These are phyloP conservation scores for Urophycis tenuis DNA, from an alignment of 2,797 vertebrate species.

Conservation along the genomic window DNA sequence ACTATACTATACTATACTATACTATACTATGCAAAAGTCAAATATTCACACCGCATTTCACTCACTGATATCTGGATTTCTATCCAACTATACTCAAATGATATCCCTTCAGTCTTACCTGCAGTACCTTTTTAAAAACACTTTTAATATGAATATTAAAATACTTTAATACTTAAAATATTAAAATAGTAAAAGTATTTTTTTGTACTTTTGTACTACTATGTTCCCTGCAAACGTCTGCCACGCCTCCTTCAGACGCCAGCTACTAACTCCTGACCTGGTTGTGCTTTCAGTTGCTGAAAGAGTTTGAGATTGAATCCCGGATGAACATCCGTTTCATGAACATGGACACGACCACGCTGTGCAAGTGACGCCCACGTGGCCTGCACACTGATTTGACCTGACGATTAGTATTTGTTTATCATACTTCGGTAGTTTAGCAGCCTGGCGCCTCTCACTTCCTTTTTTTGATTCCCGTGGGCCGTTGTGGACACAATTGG, in stretches of 20 bases:
- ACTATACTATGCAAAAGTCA: no score
- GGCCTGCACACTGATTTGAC: neutral
- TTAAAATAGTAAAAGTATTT: no score
- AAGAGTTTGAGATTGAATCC: slow-evolving; percentile 87
- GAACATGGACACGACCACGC: slow-evolving; percentile 79
- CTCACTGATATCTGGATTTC: neutral
- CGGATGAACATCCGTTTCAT: slow-evolving; percentile 91
- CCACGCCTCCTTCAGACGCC: neutral
- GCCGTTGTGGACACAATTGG: no score
- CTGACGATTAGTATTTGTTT: neutral
- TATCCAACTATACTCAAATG: neutral
- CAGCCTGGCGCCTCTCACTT: slow-evolving; percentile 10
- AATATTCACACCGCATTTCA: neutral
- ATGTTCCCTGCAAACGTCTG: neutral
- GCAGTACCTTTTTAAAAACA: neutral
- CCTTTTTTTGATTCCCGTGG: neutral
- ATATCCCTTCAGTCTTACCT: neutral
- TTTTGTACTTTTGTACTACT: no score
- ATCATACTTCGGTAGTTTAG: neutral
- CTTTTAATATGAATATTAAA: no score
- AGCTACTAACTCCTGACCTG: neutral
- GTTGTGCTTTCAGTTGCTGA: slow-evolving; percentile 78
- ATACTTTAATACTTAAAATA: no score
- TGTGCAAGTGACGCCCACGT: slow-evolving; percentile 77
- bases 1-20: no score